These are phyloP conservation scores for Trididemnum miniatum DNA, from an alignment of 23 tunicate genomes.

Conservation along the genomic window DNA sequence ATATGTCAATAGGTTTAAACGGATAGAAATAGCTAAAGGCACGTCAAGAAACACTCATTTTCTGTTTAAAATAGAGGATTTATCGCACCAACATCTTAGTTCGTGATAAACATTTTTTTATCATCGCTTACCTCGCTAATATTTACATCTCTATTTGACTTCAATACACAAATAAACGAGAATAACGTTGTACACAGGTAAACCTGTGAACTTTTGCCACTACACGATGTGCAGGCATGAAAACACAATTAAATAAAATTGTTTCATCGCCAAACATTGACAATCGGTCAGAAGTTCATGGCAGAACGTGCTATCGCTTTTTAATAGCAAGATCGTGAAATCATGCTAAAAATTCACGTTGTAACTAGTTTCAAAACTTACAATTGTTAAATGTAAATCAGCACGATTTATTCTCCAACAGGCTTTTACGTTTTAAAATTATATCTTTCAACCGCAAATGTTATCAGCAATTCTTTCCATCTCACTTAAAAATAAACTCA, in stretches of 20 bases:
- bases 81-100: neutral
- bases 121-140: neutral
- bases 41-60: too few relatives aligned
- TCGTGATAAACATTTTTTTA: neutral
- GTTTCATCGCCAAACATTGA: neutral
- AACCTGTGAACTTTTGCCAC: constrained; percentile 11
- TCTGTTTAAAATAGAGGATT: too few relatives aligned
- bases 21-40: too few relatives aligned
- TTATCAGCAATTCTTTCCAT: too few relatives aligned
- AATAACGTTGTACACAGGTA: neutral
- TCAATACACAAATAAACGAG: constrained; percentile 1
- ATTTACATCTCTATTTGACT: neutral
- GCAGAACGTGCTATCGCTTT: neutral
- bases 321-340: neutral
- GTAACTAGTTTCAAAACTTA: too few relatives aligned
- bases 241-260: neutral
- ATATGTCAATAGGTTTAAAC: too few relatives aligned
- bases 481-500: too few relatives aligned
- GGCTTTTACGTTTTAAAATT: too few relatives aligned
- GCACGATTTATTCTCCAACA: too few relatives aligned
- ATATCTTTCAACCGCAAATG: too few relatives aligned
- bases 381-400: too few relatives aligned
- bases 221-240: constrained; percentile 1
- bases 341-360: neutral
- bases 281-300: neutral